These are phyloP conservation scores for Orcinus orca DNA, from an alignment of 2,113 vertebrate genomes.

Conservation along the genomic window DNA sequence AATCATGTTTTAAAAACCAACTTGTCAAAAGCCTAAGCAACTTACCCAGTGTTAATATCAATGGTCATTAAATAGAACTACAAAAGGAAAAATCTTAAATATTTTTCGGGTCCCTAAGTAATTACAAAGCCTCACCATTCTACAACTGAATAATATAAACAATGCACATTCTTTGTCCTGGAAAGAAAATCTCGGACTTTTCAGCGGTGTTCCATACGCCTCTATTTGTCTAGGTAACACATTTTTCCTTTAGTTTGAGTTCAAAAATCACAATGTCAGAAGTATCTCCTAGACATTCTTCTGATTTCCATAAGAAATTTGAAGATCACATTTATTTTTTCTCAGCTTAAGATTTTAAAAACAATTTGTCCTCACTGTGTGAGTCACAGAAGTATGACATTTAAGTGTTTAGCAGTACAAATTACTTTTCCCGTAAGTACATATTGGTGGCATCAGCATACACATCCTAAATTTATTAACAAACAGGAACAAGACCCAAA, in stretches of 20 bases:
- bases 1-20: not conserved
- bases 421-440: not conserved
- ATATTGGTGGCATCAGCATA: not conserved
- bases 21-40: not conserved
- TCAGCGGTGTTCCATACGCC: not conserved
- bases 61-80: not conserved
- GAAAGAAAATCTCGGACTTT: not conserved
- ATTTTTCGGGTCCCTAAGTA: not conserved
- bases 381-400: conserved; percentile 8
- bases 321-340: not conserved
- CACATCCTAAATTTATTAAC: not conserved
- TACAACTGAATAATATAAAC: not conserved
- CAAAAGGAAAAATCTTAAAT: not conserved
- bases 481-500: not conserved
- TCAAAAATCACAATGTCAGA: not conserved
- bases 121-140: not conserved
- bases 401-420: not conserved
- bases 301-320: not conserved
- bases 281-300: not conserved
- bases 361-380: not conserved
- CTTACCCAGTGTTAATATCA: not conserved
- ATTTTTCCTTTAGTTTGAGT: not conserved
- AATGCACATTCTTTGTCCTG: not conserved
- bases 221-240: not conserved
- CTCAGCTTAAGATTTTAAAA: not conserved